Evolutionary conservation across 1,140 invertebrate species (phyloP).

Genomic region (Papilio machaon): DNA sequence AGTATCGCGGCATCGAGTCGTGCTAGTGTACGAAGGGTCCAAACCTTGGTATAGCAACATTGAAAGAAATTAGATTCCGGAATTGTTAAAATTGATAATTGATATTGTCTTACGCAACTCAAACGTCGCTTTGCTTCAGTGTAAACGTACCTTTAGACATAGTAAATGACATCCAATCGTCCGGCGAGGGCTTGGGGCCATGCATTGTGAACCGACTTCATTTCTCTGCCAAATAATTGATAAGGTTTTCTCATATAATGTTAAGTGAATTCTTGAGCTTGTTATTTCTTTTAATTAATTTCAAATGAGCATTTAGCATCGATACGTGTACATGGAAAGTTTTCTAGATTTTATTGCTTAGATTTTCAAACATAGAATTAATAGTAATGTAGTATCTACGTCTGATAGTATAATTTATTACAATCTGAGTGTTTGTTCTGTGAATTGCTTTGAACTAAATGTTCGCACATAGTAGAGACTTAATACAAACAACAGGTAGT

Average conservation of each 20-base stretch:
- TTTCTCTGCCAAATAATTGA: slow-evolving; percentile 2
- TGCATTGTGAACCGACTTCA: slow-evolving; percentile 14
- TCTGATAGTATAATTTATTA: not conserved
- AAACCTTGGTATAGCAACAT: too few relatives aligned
- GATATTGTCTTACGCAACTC: not conserved
- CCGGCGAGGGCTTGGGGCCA: not conserved
- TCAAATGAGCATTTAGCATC: too few relatives aligned
- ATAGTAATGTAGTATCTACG: too few relatives aligned
- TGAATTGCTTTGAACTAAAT: not conserved
- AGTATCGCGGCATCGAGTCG: too few relatives aligned
- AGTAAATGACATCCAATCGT: slow-evolving; percentile 3
- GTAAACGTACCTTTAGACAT: not conserved
- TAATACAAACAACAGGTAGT: slow-evolving; percentile 17
- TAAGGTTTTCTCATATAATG: not conserved
- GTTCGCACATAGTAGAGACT: not conserved
- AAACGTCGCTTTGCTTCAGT: not conserved
- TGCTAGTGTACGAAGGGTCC: too few relatives aligned
- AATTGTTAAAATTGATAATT: too few relatives aligned
- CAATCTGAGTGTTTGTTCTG: not conserved
- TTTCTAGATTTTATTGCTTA: too few relatives aligned
- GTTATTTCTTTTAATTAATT: too few relatives aligned
- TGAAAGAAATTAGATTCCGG: too few relatives aligned
- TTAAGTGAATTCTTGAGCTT: not conserved
- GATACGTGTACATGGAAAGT: too few relatives aligned
- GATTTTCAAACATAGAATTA: too few relatives aligned